Conservation (phyloP, 2,797 vertebrate species). For the Amblyopsis hoosieri region DNA sequence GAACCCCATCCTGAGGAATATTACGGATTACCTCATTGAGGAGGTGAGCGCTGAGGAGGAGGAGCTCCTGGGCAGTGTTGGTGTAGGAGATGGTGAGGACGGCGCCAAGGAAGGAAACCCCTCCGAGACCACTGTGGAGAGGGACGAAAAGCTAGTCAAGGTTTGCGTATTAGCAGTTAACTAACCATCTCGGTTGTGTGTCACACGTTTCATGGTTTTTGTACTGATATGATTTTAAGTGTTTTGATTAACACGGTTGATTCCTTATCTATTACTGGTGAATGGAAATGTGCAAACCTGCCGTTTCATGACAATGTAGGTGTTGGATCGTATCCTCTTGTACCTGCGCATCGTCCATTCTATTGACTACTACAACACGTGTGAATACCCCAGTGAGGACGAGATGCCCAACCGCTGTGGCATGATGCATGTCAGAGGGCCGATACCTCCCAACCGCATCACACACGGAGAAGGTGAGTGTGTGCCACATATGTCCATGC, state of each 20-base stretch:
- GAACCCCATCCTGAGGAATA: slow-evolving; percentile 92
- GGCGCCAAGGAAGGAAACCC: slow-evolving; percentile 87
- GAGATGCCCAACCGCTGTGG: slow-evolving; percentile 97
- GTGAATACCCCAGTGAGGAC: slow-evolving; percentile 94
- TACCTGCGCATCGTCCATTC: slow-evolving; percentile 93
- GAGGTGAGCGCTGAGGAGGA: slow-evolving; percentile 94
- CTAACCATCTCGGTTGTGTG: background rate
- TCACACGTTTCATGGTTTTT: background rate
- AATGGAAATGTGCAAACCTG: background rate
- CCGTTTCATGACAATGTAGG: slow-evolving; percentile 65
- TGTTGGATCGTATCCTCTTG: slow-evolving; percentile 88
- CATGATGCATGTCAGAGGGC: slow-evolving; percentile 91
- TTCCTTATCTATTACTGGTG: no score
- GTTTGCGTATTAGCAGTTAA: slow-evolving; percentile 51
- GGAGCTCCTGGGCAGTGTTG: slow-evolving; percentile 85
- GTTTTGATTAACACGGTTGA: no score
- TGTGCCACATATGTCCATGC: background rate
- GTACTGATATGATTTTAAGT: background rate
- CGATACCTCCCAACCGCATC: slow-evolving; percentile 90
- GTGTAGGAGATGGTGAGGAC: slow-evolving; percentile 83
- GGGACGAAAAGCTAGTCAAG: slow-evolving; percentile 91
- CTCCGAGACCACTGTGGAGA: slow-evolving; percentile 86
- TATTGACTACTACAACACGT: slow-evolving; percentile 92
- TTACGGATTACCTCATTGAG: slow-evolving; percentile 94
- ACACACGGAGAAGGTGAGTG: slow-evolving; percentile 86